Conservation (phyloP, 2,113 vertebrate genomes). For the Rhineura floridana region DNA sequence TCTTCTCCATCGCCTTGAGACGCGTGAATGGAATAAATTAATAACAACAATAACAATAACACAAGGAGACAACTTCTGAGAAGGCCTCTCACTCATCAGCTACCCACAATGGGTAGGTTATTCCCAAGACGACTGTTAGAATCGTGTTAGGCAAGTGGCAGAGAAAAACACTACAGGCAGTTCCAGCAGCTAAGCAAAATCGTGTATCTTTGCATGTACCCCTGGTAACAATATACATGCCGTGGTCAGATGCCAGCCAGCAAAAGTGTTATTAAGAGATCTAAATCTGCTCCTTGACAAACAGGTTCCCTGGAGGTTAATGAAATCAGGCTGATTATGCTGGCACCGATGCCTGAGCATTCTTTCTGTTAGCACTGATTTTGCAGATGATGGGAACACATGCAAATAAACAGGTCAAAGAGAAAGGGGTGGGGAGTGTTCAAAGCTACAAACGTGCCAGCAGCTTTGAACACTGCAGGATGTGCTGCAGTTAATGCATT, state of each 20-base stretch:
- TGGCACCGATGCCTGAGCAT: not conserved
- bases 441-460: not conserved
- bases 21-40: no score
- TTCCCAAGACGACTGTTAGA: not conserved
- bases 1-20: no score
- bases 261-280: not conserved
- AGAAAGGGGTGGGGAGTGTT: not conserved
- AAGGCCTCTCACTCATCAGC: not conserved
- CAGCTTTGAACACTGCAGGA: no score
- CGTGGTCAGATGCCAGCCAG: not conserved
- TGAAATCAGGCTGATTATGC: not conserved
- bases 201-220: not conserved
- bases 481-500: not conserved
- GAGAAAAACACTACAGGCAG: not conserved
- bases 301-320: constrained; percentile 14
- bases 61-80: not conserved
- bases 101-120: not conserved
- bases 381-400: not conserved
- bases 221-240: rapidly evolving
- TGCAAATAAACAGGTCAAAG: not conserved
- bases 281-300: not conserved
- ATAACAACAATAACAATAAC: not conserved
- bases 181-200: not conserved
- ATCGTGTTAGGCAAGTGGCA: not conserved
- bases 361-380: not conserved